Evolutionary conservation across 2,888 invertebrate genomes (phyloP).

Genomic region (Hydroisotoma schaefferi): DNA sequence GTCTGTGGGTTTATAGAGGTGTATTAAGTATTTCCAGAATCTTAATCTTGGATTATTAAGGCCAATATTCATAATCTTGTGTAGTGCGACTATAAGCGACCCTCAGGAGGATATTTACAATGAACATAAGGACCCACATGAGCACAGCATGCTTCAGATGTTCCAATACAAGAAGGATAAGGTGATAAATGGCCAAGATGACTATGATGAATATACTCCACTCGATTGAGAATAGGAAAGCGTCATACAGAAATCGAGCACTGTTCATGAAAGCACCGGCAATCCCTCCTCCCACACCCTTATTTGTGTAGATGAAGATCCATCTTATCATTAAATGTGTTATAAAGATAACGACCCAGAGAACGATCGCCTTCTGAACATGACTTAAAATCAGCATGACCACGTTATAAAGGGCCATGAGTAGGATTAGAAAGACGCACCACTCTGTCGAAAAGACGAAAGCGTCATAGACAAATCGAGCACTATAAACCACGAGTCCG

Average conservation of each 20-base stretch:
- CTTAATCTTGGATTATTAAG: too few species aligned
- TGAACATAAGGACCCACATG: conserved; percentile 38
- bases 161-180: conserved; percentile 12
- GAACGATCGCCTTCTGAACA: conserved; percentile 22
- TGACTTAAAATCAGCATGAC: conserved; percentile 21
- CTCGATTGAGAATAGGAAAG: conserved; percentile 36
- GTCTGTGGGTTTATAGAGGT: too few species aligned
- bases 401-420: conserved; percentile 35
- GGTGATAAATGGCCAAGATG: conserved; percentile 28
- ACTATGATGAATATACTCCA: conserved; percentile 34
- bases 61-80: too few species aligned
- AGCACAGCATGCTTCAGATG: conserved; percentile 28
- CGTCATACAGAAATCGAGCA: conserved; percentile 35
- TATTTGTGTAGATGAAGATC: conserved; percentile 1
- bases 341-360: conserved; percentile 33
- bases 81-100: conserved; percentile 15
- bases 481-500: conserved; percentile 17
- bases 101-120: conserved; percentile 18
- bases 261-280: conserved; percentile 6
- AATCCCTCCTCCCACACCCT: conserved; percentile 18
- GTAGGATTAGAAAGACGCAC: conserved; percentile 39
- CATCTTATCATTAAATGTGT: conserved; percentile 24
- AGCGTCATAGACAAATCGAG: conserved; percentile 33
- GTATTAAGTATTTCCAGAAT: too few species aligned
- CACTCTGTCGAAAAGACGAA: conserved; percentile 39